Base-by-base conservation (phyloP, 2,113 vertebrate genomes). In the Dasyornis broadbenti region DNA sequence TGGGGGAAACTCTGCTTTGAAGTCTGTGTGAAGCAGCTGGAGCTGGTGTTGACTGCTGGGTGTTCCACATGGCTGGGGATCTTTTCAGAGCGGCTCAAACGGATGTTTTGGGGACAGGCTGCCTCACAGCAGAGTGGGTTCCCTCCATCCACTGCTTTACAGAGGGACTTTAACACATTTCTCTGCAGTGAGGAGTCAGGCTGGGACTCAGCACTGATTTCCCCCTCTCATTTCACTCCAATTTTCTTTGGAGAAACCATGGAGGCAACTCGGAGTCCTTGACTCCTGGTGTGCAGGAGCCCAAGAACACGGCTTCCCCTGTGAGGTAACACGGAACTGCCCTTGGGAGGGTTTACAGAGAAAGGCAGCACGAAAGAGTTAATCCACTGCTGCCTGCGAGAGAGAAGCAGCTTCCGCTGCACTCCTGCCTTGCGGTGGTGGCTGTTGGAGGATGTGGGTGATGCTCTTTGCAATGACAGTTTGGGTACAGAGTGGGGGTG, bases 391-490 rank as follows among this genome's bases (percentile, higher is more conserved):
- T 68, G 39, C 54, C 35, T 61, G 54, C 1, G 7, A 45, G 30
- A 35, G 9, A 53, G 47, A 76, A 82, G 79, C 54, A 31, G 79
- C 71, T 83, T 90, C 87, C 22, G 18, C 44, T 49, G 22, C 1
- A 3, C 50, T 50, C 17, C 42, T 81, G 76, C 59, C 86, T 27
- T 60, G 52, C 6, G 40, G 79, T 37, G 54, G 56, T 6, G 63
- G 31, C 53, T 52, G 26, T 12, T 15, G 76, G 85, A 80, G 96
- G 94, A 92, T 90, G 95, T 95, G 96, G 95, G 63, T 37, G 79
- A 52, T 0, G 3, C 18, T 8, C n/a, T 24, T 35, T 59, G 53
- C 22, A 7, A 16, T 1, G 4, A 21, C 57, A 15, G 42, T 35
- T 76, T 27, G 69, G 23, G 54, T 19, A 18, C 5, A 0, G 8